Percentiles rank a stretch among this genome's conserved stretches.
phyloP scores from a whole-genome alignment of 2,797 vertebrate genomes.

The Pyrocephalus nanus region DNA sequence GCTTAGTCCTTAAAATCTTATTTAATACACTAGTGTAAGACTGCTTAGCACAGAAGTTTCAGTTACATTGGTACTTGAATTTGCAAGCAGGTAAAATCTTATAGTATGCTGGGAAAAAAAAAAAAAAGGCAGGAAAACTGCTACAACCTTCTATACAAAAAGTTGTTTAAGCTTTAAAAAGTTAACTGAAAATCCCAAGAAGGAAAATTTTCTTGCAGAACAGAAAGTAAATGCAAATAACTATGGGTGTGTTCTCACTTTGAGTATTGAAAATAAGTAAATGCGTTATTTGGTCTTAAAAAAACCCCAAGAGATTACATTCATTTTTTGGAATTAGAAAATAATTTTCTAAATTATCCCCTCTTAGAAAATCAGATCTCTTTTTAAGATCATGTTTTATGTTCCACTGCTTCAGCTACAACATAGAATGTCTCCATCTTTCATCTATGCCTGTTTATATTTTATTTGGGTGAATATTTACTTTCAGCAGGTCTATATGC shows the following conservation, averaged over 20 bases:
- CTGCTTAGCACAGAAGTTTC: neutral
- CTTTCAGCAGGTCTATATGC: neutral
- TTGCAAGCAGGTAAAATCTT: neutral
- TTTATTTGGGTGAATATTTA: neutral
- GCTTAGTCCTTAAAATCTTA: neutral
- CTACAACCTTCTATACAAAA: neutral
- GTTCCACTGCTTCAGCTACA: neutral
- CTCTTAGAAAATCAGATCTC: neutral
- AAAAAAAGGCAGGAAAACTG: neutral
- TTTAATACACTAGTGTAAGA: neutral
- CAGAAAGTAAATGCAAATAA: neutral
- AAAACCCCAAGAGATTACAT: neutral
- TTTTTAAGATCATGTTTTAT: neutral
- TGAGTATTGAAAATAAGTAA: neutral
- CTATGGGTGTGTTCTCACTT: neutral
- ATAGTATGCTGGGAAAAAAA: neutral
- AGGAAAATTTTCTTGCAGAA: neutral
- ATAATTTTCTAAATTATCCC: neutral
- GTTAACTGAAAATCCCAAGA: neutral
- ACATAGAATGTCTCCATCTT: accelerated
- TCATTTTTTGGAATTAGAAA: neutral
- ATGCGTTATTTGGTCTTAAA: conserved; percentile 39
- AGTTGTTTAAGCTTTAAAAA: neutral
- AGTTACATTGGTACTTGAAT: accelerated
- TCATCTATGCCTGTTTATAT: neutral